These are phyloP conservation scores for Asteroscopus sphinx DNA, from an alignment of 2,888 invertebrate species.

Conservation along the genomic window DNA sequence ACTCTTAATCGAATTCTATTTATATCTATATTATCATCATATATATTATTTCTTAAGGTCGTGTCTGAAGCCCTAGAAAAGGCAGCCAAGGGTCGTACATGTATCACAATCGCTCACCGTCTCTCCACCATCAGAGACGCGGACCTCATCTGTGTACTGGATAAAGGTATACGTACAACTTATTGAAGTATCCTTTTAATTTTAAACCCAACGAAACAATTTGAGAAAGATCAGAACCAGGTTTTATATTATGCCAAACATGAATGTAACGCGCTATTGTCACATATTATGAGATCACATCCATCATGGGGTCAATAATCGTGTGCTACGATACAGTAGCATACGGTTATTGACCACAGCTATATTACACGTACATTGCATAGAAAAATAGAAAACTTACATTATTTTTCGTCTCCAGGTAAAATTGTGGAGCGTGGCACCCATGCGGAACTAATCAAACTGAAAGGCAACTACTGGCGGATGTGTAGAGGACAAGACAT, in stretches of 20 bases:
- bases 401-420: constrained; percentile 79
- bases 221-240: no score
- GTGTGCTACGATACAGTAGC: no score
- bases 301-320: no score
- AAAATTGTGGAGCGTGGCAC: constrained; percentile 93
- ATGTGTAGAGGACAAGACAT: constrained; percentile 86
- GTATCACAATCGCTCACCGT: constrained; percentile 96
- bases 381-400: neutral
- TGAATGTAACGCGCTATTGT: no score
- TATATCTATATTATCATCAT: no score
- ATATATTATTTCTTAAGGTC: constrained; percentile 77
- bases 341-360: no score
- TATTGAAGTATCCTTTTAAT: neutral
- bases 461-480: constrained; percentile 91
- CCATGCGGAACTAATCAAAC: constrained; percentile 91
- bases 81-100: constrained; percentile 95
- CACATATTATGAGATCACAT: no score
- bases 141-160: constrained; percentile 95
- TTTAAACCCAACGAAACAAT: neutral
- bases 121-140: constrained; percentile 95
- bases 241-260: no score
- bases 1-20: no score
- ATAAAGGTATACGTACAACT: constrained; percentile 89
- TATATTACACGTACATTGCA: no score
- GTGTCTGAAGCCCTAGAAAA: constrained; percentile 96